phyloP scores from a whole-genome alignment of 2,888 invertebrate genomes.

The Aspidiotus destructor region DNA sequence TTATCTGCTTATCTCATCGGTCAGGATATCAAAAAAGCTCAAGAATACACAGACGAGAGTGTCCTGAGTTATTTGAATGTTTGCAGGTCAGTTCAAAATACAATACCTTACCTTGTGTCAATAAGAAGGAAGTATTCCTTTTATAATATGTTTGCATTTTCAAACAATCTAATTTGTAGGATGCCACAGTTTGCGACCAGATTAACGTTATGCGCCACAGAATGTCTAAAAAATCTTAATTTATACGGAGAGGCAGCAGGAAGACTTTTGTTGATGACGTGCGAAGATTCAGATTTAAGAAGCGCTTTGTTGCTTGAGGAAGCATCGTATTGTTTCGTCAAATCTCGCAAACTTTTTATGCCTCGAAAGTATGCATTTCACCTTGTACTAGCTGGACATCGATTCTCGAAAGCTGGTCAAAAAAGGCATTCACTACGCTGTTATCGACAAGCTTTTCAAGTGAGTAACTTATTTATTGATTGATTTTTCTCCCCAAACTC shows the following conservation, averaged over 20 bases:
- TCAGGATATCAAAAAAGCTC: constrained; percentile 61
- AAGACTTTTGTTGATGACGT: constrained; percentile 88
- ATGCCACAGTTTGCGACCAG: constrained; percentile 86
- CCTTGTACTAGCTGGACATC: constrained; percentile 89
- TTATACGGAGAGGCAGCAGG: constrained; percentile 87
- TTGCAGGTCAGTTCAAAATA: constrained; percentile 59
- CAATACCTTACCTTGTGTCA: background rate
- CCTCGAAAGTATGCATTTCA: constrained; percentile 91
- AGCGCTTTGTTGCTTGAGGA: constrained; percentile 91
- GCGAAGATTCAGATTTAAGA: constrained; percentile 92
- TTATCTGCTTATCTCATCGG: constrained; percentile 82
- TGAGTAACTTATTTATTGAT: constrained; percentile 40
- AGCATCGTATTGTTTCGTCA: constrained; percentile 83
- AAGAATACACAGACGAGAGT: constrained; percentile 89
- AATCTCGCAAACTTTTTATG: constrained; percentile 57
- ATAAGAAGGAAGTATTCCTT: background rate
- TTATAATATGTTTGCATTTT: background rate
- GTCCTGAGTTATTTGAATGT: constrained; percentile 81
- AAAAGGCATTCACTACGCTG: constrained; percentile 83
- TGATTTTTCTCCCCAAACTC: no score
- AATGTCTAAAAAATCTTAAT: constrained; percentile 69
- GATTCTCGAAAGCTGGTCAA: constrained; percentile 87
- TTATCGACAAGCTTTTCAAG: constrained; percentile 85
- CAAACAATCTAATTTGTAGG: constrained; percentile 44
- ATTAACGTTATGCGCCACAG: constrained; percentile 78